Evolutionary conservation across 2,888 invertebrate species (phyloP).

Genomic region (Plebejus anna): DNA sequence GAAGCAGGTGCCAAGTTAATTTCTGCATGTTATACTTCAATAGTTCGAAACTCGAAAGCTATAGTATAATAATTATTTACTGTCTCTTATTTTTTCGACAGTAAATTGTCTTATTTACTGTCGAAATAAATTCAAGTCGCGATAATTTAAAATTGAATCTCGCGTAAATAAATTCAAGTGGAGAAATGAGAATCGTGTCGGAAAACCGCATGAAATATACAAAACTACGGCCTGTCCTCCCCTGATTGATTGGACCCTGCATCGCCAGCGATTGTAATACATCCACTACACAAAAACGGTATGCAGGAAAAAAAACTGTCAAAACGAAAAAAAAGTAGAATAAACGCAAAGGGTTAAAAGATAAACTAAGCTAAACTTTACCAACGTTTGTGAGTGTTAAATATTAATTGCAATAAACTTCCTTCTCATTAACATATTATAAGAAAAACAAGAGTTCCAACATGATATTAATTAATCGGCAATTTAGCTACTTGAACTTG

Average conservation of each 20-base stretch:
- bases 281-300: neutral
- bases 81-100: too few species aligned
- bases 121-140: conserved; percentile 35
- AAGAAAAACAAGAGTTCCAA: too few species aligned
- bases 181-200: conserved; percentile 1
- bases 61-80: too few species aligned
- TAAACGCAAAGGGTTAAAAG: neutral
- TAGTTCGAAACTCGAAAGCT: neutral
- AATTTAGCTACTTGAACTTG: too few species aligned
- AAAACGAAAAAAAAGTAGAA: neutral
- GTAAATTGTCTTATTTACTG: conserved; percentile 22
- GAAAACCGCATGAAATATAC: conserved; percentile 4
- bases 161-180: neutral
- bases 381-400: too few species aligned
- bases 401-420: too few species aligned
- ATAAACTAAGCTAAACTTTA: too few species aligned
- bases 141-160: conserved; percentile 20
- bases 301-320: neutral
- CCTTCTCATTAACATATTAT: too few species aligned
- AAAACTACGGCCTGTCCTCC: neutral
- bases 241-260: neutral
- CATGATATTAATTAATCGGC: too few species aligned
- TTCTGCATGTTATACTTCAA: too few species aligned
- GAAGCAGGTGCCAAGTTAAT: too few species aligned
- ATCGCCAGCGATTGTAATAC: neutral